phyloP scores from a whole-genome alignment of 2,113 vertebrate species.

The Synodontis membranacea region DNA sequence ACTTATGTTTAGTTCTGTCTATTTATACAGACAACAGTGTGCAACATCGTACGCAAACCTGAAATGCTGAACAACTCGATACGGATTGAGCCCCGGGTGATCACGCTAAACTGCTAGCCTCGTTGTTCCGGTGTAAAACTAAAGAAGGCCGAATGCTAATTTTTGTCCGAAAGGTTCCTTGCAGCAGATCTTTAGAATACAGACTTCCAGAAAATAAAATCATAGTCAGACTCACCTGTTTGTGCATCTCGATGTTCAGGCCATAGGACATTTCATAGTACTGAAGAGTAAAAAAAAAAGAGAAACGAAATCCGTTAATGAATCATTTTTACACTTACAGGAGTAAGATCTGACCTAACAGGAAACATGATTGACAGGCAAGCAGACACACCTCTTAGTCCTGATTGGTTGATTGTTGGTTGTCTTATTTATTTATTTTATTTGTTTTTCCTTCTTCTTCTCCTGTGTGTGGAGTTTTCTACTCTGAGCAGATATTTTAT shows the following conservation, averaged over 20 bases:
- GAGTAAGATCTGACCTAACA: background rate
- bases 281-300: slow-evolving; percentile 71
- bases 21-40: background rate
- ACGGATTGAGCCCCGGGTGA: background rate
- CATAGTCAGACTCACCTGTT: slow-evolving; percentile 82
- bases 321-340: background rate
- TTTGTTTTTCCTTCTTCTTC: too few relatives aligned
- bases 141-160: background rate
- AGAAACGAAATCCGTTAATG: background rate
- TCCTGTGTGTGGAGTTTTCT: background rate
- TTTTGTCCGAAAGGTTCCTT: background rate
- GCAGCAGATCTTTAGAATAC: background rate
- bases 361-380: background rate
- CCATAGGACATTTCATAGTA: slow-evolving; percentile 99
- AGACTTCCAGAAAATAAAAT: background rate
- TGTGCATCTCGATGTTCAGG: slow-evolving; percentile 99
- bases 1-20: background rate
- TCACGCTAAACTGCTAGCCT: background rate
- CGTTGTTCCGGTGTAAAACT: background rate
- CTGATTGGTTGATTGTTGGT: background rate
- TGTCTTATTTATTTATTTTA: too few relatives aligned
- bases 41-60: background rate
- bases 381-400: too few relatives aligned
- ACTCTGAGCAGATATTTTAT: background rate
- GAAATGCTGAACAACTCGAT: background rate